Conservation (phyloP, 2,888 invertebrate species). For the Nyleta sp. region DNA sequence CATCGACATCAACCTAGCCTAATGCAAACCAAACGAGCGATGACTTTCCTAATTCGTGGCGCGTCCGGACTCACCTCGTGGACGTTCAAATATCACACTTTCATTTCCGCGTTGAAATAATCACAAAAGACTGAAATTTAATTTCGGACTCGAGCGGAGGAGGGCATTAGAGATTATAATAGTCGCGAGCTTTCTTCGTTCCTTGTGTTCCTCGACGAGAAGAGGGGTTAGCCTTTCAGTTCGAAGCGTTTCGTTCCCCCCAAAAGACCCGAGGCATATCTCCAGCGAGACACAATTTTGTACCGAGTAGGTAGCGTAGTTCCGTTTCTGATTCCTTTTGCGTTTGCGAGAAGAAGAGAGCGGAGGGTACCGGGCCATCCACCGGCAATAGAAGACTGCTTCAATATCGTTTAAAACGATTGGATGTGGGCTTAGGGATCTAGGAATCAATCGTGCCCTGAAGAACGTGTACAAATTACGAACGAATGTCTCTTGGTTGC, state of each 20-base stretch:
- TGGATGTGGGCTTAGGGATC: too few relatives aligned
- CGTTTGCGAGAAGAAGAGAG: background rate
- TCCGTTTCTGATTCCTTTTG: conserved; percentile 12
- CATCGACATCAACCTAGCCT: background rate
- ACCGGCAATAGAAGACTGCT: conserved; percentile 24
- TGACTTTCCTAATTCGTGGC: conserved; percentile 33
- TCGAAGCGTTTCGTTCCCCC: conserved; percentile 24
- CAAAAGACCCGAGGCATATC: conserved; percentile 34
- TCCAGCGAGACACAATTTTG: conserved; percentile 30
- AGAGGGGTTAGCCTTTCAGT: conserved; percentile 26
- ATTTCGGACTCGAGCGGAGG: conserved; percentile 43
- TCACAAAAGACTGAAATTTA: conserved; percentile 60
- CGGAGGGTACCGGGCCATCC: conserved; percentile 3
- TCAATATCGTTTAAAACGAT: background rate
- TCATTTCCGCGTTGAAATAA: conserved; percentile 56
- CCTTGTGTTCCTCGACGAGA: conserved; percentile 16
- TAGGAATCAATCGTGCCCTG: too few relatives aligned
- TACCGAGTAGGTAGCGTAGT: conserved; percentile 27
- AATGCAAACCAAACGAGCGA: conserved; percentile 5
- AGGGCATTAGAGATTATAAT: conserved; percentile 33
- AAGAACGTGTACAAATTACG: too few relatives aligned
- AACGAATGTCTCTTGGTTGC: too few relatives aligned
- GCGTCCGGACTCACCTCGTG: conserved; percentile 21
- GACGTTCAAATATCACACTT: conserved; percentile 52
- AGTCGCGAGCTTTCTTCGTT: conserved; percentile 29